These are phyloP conservation scores for Zingel zingel DNA, from an alignment of 2,113 vertebrate species.

Conservation along the genomic window DNA sequence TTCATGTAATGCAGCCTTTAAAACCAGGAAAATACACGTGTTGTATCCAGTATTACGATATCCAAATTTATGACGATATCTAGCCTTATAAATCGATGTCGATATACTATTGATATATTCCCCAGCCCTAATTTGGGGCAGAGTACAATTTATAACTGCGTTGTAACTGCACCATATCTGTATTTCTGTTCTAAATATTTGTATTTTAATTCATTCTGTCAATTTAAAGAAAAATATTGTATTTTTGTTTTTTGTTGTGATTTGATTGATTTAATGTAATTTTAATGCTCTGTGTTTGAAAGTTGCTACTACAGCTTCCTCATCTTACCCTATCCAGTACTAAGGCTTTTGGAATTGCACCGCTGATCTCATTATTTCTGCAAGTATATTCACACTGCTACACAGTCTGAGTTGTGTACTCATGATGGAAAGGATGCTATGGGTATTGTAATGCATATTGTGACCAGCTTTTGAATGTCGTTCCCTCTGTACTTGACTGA, in stretches of 20 bases:
- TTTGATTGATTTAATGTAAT: background rate
- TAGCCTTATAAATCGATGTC: too few relatives aligned
- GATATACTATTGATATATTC: too few relatives aligned
- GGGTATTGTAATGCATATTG: background rate
- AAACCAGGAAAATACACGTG: too few relatives aligned
- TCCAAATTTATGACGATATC: too few relatives aligned
- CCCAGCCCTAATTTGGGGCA: background rate
- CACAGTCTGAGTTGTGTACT: background rate
- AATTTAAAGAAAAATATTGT: too few relatives aligned
- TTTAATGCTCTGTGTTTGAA: background rate
- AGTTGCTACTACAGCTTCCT: background rate
- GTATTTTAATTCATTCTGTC: background rate
- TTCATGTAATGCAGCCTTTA: too few relatives aligned
- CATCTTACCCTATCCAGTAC: background rate
- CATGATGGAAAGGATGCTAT: background rate
- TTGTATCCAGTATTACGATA: too few relatives aligned
- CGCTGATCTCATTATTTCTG: background rate
- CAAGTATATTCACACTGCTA: background rate
- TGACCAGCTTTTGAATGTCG: background rate
- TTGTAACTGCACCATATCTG: background rate
- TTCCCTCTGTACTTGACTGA: background rate
- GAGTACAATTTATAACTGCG: background rate
- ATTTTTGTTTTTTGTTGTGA: background rate
- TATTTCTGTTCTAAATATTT: background rate
- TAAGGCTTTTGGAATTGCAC: background rate